Conservation (phyloP, 2,797 vertebrate species). For the Phrynocephalus guinanensis region DNA sequence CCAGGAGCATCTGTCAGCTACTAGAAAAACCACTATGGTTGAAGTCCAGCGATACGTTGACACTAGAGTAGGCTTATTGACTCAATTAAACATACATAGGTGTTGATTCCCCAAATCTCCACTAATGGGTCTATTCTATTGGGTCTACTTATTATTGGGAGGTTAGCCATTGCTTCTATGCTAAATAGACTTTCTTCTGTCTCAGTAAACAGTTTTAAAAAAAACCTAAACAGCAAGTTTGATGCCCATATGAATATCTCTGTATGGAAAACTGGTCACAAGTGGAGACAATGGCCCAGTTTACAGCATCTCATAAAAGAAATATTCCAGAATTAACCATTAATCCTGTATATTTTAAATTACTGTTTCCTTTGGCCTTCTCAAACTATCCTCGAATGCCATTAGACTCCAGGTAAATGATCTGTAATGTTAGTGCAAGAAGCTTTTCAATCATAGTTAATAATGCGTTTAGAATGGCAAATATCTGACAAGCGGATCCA, state of each 20-base stretch:
- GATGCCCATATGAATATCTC: neutral
- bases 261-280: neutral
- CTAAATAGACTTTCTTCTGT: no score
- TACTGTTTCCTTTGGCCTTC: neutral
- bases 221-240: neutral
- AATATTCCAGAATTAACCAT: neutral
- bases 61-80: no score
- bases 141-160: no score
- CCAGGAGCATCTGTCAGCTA: neutral
- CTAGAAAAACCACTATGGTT: neutral
- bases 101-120: no score
- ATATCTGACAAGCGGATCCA: constrained; percentile 20
- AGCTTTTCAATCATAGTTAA: neutral
- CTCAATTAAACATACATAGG: no score
- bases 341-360: neutral
- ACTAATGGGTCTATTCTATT: no score
- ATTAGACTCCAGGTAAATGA: neutral
- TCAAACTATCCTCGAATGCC: neutral
- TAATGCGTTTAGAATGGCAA: constrained; percentile 4
- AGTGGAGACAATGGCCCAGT: neutral
- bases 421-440: neutral
- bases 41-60: no score
- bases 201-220: no score
- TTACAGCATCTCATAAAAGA: neutral
- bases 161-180: no score